Percentiles rank a stretch among this genome's conserved stretches.
These are phyloP conservation scores for Trypoxylon attenuatum DNA, from an alignment of 2,888 invertebrate genomes.

Conservation along the genomic window DNA sequence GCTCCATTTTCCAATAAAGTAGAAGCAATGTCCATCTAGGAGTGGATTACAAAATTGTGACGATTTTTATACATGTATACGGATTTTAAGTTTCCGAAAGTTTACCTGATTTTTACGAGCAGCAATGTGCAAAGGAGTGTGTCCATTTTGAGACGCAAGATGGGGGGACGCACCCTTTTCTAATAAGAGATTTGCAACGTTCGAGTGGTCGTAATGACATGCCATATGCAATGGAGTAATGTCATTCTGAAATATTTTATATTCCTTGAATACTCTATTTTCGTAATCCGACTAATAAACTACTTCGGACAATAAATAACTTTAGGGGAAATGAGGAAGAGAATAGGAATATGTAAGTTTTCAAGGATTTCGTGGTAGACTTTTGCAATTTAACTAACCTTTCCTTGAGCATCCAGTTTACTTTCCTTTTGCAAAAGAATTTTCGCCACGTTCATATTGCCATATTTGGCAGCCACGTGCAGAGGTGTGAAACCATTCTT, in stretches of 20 bases:
- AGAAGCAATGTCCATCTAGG: constrained; percentile 93
- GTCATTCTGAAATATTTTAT: constrained; percentile 80
- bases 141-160: constrained; percentile 96
- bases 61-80: background rate
- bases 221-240: constrained; percentile 98
- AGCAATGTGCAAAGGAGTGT: constrained; percentile 98
- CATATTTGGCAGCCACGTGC: constrained; percentile 97
- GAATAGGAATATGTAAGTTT: too few relatives aligned
- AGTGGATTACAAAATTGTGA: background rate
- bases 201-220: constrained; percentile 96
- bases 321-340: too few relatives aligned
- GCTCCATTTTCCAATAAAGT: constrained; percentile 95
- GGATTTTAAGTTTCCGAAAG: background rate
- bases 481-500: constrained; percentile 98
- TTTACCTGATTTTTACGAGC: constrained; percentile 94
- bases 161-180: constrained; percentile 97
- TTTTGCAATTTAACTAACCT: constrained; percentile 71
- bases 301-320: background rate
- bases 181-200: constrained; percentile 90
- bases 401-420: constrained; percentile 92
- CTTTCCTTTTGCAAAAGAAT: constrained; percentile 92
- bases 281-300: background rate
- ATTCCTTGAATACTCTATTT: background rate
- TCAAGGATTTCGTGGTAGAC: too few relatives aligned
- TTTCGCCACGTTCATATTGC: constrained; percentile 92